A percentile compares a stretch with the other conserved stretches of the same genome.
Conservation (phyloP, 2,113 vertebrate species). For the Pongo abelii region DNA sequence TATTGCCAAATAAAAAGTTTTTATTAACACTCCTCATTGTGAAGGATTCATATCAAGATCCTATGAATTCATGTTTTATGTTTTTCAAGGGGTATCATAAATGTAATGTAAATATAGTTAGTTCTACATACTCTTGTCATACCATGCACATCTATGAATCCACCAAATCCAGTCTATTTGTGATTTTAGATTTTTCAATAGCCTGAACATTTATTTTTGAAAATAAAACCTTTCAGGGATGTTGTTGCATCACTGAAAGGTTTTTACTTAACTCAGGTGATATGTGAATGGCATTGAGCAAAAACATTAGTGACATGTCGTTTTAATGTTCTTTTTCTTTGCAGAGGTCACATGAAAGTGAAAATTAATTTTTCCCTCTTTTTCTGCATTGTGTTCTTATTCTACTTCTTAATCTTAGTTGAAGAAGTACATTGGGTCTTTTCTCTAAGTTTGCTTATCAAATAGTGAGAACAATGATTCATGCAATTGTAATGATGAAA, state of each 20-base stretch:
- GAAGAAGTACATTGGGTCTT: neutral
- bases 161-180: conserved; percentile 17
- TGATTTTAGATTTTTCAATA: conserved; percentile 56
- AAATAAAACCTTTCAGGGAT: conserved; percentile 23
- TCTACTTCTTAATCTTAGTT: neutral
- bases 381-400: conserved; percentile 7
- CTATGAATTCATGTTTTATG: neutral
- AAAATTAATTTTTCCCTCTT: conserved; percentile 29
- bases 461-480: neutral
- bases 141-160: neutral
- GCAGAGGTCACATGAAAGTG: conserved; percentile 51
- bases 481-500: neutral
- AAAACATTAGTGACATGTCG: conserved; percentile 51
- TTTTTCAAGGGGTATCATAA: neutral
- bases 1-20: conserved; percentile 28
- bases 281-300: conserved; percentile 52
- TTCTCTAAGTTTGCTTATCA: neutral
- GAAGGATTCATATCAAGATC: conserved; percentile 28
- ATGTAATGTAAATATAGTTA: neutral
- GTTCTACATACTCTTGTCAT: neutral
- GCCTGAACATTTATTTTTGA: conserved; percentile 60
- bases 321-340: conserved; percentile 53
- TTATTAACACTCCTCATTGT: conserved; percentile 9
- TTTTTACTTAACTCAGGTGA: conserved; percentile 57
- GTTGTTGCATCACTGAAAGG: conserved; percentile 43